A percentile compares a stretch with the other conserved stretches of the same genome.
phyloP scores from a whole-genome alignment of 2,113 vertebrate genomes.

The Xerus inauris region DNA sequence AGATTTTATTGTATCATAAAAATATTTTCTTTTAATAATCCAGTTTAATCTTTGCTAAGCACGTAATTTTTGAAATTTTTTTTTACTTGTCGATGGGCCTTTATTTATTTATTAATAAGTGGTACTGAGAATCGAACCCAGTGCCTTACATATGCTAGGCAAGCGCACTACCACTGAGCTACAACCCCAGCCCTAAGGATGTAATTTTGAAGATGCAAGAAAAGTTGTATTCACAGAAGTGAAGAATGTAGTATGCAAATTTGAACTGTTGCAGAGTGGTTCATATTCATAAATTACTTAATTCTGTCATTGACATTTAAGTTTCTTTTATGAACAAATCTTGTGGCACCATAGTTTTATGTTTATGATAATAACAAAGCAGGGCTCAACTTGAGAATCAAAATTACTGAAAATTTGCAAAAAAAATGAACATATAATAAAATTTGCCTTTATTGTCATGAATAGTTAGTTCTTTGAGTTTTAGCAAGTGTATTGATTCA shows the following conservation, averaged over 20 bases:
- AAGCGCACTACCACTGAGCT: too few relatives aligned
- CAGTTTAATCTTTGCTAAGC: slow-evolving; percentile 27
- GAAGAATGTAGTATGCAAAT: background rate
- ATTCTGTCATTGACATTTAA: background rate
- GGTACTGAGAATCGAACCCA: too few relatives aligned
- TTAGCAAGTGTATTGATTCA: background rate
- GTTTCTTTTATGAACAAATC: slow-evolving; percentile 38
- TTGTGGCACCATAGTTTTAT: background rate
- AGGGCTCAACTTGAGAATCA: background rate
- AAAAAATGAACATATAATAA: background rate
- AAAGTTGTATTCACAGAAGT: background rate
- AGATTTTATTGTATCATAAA: background rate
- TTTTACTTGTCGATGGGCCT: too few relatives aligned
- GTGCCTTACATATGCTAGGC: too few relatives aligned
- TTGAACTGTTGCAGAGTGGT: slow-evolving; percentile 4
- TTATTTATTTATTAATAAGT: too few relatives aligned
- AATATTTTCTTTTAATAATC: slow-evolving; percentile 15
- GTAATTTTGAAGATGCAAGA: background rate
- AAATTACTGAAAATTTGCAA: slow-evolving; percentile 2
- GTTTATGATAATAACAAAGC: background rate
- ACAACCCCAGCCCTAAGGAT: too few relatives aligned
- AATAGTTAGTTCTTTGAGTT: background rate
- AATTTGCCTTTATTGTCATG: slow-evolving; percentile 10
- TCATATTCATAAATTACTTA: background rate
- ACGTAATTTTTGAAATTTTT: background rate